phyloP scores from a whole-genome alignment of 2,888 invertebrate genomes.

The Drosophila falleni region DNA sequence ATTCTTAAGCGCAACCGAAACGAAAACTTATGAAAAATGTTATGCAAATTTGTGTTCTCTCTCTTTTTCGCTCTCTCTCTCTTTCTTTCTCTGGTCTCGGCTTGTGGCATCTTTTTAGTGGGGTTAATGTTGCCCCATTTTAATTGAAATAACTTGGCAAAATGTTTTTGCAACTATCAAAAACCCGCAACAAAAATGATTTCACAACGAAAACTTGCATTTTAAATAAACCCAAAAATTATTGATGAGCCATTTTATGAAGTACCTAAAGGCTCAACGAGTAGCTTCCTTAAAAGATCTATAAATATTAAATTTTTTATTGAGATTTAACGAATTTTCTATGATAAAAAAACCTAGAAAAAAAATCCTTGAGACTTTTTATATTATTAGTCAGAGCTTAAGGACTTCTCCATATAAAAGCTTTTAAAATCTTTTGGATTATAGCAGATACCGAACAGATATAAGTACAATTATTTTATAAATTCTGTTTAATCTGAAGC shows the following conservation, averaged over 20 bases:
- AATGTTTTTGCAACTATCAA: slow-evolving; percentile 51
- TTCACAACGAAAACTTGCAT: slow-evolving; percentile 13
- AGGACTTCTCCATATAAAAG: too few relatives aligned
- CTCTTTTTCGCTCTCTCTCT: not conserved
- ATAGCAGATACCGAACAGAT: too few relatives aligned
- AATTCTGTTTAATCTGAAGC: not conserved
- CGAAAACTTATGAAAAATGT: slow-evolving; percentile 78
- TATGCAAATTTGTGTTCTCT: slow-evolving; percentile 63
- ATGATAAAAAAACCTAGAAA: too few relatives aligned
- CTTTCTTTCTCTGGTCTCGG: not conserved
- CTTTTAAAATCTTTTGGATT: too few relatives aligned
- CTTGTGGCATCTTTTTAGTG: not conserved
- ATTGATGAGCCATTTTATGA: slow-evolving; percentile 7
- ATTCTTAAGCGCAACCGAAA: slow-evolving; percentile 77
- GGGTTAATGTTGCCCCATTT: slow-evolving; percentile 58
- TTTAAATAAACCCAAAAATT: slow-evolving; percentile 28
- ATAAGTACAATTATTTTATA: not conserved
- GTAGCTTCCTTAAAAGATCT: too few relatives aligned
- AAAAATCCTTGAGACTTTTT: too few relatives aligned
- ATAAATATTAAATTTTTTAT: not conserved
- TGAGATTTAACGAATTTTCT: not conserved
- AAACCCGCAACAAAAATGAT: slow-evolving; percentile 27
- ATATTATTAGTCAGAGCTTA: too few relatives aligned
- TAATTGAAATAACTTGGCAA: slow-evolving; percentile 70
- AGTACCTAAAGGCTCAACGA: not conserved